Evolutionary conservation across 2,113 vertebrate species (phyloP), one percentile per base, ranked within the genome.

Genomic region (Typhlomys cinereus): DNA sequence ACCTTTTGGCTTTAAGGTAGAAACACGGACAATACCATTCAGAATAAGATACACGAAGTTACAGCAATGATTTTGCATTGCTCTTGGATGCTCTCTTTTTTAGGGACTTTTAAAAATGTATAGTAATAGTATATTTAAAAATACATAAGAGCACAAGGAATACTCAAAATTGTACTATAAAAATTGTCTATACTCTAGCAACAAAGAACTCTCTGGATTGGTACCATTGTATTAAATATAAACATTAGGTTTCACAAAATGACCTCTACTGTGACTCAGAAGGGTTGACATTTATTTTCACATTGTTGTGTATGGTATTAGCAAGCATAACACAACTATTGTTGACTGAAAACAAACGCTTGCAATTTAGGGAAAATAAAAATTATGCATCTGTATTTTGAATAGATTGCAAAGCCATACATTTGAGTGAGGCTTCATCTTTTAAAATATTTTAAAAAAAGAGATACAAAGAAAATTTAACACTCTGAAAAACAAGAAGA

Each of bases 271-370:
- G 39, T 67, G 89, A 78, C 76, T 89, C 70, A 89, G 67, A 94
- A 93, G 74, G 88, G 94, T 29, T 92, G 73, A 69, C 70, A 83
- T 95, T 95, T 94, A 91, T 76, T 95, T 95, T 41, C 54, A 59
- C 74, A 89, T 85, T 66, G 90, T 61, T 76, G 48, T 81, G 78
- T 61, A 73, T 36, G 48, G 67, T 94, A 92, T 96, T 93, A 88
- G 89, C 84, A 93, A 94, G 81, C 94, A 96, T n/a, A 96, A 96
- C 92, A 96, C 52, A 88, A 70, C 17, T 75, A 85, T 20, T 95
- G 81, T 96, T 97, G 93, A 95, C 95, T 95, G 89, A 89, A 96
- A 96, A 96, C 62, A 96, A 96, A 80, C 41, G 44, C 84, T 76
- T 87, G 61, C 29, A 86, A 87, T 87, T 87, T 93, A 76, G 39